Evolutionary conservation across 2,797 vertebrate species (phyloP).

Genomic region (Schizopygopsis malacanthus): DNA sequence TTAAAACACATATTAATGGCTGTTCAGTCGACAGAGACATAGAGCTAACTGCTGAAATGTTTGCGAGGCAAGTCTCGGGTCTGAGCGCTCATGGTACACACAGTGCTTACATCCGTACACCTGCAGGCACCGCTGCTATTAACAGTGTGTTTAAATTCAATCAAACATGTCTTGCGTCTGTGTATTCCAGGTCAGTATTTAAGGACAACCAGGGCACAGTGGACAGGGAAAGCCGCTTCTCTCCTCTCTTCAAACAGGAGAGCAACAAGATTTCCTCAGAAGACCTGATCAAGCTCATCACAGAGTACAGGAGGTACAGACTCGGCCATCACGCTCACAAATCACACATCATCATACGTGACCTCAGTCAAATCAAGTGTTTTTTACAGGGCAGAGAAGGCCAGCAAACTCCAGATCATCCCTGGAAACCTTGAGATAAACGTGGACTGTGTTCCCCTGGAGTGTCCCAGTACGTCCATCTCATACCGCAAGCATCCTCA

Average conservation of each 20-base stretch:
- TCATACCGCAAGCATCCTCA: background rate
- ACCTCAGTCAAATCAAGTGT: constrained; percentile 4
- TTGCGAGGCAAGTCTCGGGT: too few species aligned
- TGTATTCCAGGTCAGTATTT: constrained; percentile 86
- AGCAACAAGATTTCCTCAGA: constrained; percentile 95
- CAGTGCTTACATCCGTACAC: too few species aligned
- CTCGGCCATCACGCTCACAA: background rate
- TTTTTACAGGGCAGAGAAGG: constrained; percentile 89
- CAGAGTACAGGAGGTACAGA: constrained; percentile 90
- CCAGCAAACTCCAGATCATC: constrained; percentile 93
- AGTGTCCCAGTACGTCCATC: constrained; percentile 88
- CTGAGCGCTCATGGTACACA: too few species aligned
- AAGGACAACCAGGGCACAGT: constrained; percentile 95
- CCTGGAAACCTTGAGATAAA: constrained; percentile 90
- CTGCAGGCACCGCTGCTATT: background rate
- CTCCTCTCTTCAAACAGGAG: constrained; percentile 96
- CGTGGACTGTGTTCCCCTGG: constrained; percentile 91
- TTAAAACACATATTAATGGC: too few species aligned
- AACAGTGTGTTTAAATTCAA: background rate
- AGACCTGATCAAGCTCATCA: constrained; percentile 91
- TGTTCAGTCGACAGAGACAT: too few species aligned
- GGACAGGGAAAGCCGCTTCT: constrained; percentile 95
- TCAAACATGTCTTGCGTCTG: background rate
- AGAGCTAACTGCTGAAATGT: too few species aligned
- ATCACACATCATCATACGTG: too few species aligned